phyloP scores from a whole-genome alignment of 2,113 vertebrate genomes.

The Actinemys pallida region DNA sequence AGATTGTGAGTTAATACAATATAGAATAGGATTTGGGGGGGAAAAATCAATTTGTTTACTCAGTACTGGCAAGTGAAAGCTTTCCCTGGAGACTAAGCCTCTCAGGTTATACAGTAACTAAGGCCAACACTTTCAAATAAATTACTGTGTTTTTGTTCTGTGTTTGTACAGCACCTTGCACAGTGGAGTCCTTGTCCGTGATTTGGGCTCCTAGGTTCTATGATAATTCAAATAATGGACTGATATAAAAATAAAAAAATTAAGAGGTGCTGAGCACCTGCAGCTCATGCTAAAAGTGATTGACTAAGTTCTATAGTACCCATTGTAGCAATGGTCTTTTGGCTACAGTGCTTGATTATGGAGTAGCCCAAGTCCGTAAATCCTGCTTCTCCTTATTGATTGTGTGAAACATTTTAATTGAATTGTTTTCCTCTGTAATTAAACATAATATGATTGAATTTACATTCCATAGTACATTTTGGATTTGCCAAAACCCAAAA shows the following conservation, averaged over 20 bases:
- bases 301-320: background rate
- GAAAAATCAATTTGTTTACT: background rate
- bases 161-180: background rate
- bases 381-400: background rate
- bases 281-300: background rate
- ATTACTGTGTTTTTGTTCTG: background rate
- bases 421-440: background rate
- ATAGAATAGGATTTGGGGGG: background rate
- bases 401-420: rapidly evolving
- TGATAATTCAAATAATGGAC: background rate
- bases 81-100: background rate
- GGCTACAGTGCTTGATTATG: background rate
- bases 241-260: background rate
- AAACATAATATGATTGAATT: rapidly evolving
- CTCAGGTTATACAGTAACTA: background rate
- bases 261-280: background rate
- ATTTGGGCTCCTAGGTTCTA: background rate
- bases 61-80: background rate
- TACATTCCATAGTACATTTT: background rate
- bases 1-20: background rate
- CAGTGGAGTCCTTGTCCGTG: background rate
- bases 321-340: background rate
- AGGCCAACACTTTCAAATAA: slow-evolving; percentile 23
- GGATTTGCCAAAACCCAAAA: background rate
- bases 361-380: background rate